Evolutionary conservation across 2,113 vertebrate genomes (phyloP), one percentile per base, ranked within the genome.

Genomic region (Periophthalmodon schlosseri): DNA sequence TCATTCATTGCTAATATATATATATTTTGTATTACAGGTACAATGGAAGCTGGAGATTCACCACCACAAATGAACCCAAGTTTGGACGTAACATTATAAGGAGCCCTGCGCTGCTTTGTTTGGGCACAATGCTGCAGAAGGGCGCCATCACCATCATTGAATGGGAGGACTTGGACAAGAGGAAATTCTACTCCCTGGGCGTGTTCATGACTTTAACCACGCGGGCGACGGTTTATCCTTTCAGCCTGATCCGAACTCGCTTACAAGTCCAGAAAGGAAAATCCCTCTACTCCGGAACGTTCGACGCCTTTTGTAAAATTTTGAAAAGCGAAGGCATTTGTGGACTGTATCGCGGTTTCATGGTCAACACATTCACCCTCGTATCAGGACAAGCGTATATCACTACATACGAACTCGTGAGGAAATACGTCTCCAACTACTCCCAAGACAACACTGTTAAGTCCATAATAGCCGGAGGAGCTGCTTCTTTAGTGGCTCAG

Each of bases 111-210:
- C 70, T 70, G 67, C 44, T 73, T 68, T 54, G 76, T 65, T 70
- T 4, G 44, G 8, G 79, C 80, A 89, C 64, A 73, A 95, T 94
- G 93, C 92, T 91, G 68, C 91, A 93, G 79, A 94, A 94, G 83
- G 94, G 97, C 11, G 96, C 96, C 78, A 96, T 99, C 87, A 96
- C 92, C 85, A 99, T 99, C 88, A 99, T 99, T 0, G 98, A 99
- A 85, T 99, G 98, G 98, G 97, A 99, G 73, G 95, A 99, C 85
- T 87, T 99, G 91, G 98, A 99, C 94, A 99, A 99, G 86, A 94
- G 94, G 91, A 99, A 99, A 76, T 99, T 99, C 93, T 99, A 98
- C 2, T 94, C 97, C 0, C 89, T 99, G 0, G 96, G 97, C 0
- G 94, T 98, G 50, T 96, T 96, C 23, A 99, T 99, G 96, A 98